These are phyloP conservation scores for Origma solitaria DNA, from an alignment of 2,113 vertebrate species.

Conservation along the genomic window DNA sequence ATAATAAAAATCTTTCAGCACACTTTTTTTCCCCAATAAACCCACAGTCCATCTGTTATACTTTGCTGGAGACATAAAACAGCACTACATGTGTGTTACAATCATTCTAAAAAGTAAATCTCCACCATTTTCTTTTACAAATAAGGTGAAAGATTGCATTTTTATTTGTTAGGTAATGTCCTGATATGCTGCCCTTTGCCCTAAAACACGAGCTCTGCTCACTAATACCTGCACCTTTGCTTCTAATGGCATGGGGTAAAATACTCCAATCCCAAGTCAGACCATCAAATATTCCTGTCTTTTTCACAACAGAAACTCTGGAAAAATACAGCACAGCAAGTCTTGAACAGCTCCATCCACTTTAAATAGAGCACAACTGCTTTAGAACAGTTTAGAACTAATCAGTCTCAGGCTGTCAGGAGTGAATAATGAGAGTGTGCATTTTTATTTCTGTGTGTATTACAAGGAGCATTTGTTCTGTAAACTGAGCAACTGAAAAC, in stretches of 20 bases:
- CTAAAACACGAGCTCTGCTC: background rate
- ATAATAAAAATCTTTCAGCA: constrained; percentile 82
- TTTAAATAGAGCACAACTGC: background rate
- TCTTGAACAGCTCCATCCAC: background rate
- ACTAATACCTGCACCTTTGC: constrained; percentile 47
- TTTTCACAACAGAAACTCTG: background rate
- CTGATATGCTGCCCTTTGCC: constrained; percentile 20
- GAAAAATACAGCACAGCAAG: background rate
- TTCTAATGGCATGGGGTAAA: background rate
- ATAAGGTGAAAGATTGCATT: constrained; percentile 48
- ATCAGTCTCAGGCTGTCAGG: background rate
- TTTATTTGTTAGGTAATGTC: constrained; percentile 47
- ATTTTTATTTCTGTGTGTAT: background rate
- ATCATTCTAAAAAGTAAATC: constrained; percentile 47
- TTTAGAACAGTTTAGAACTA: background rate
- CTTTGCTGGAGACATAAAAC: constrained; percentile 69
- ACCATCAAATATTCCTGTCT: background rate
- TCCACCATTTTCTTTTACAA: constrained; percentile 37
- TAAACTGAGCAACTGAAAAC: constrained; percentile 1
- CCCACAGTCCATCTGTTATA: constrained; percentile 74
- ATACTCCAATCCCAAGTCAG: background rate
- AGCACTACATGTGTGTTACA: constrained; percentile 38
- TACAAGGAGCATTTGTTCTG: background rate
- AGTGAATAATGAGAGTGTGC: background rate
- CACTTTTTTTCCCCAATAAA: constrained; percentile 35